Conservation (phyloP, 1,140 invertebrate genomes). For the Drosophila kikkawai region DNA sequence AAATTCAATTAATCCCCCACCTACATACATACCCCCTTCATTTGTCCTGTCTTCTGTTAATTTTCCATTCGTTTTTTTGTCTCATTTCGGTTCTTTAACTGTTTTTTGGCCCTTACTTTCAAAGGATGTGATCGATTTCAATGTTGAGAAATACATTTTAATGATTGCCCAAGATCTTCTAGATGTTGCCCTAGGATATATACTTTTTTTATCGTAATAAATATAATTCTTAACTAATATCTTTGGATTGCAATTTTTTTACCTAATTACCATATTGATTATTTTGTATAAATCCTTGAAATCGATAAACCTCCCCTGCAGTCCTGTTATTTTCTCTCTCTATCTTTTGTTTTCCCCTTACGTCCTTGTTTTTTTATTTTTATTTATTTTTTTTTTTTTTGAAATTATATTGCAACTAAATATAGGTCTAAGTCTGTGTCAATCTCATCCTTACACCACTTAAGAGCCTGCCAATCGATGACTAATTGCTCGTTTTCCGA, state of each 20-base stretch:
- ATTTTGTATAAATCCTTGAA: neutral
- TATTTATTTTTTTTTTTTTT: constrained; percentile 12
- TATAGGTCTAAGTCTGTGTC: constrained; percentile 61
- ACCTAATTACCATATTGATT: neutral
- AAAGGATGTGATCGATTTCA: constrained; percentile 12
- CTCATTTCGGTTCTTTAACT: constrained; percentile 1
- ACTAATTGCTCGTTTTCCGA: constrained; percentile 25
- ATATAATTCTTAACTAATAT: neutral
- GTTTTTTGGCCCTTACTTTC: constrained; percentile 21
- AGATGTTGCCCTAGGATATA: constrained; percentile 2
- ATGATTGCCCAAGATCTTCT: neutral
- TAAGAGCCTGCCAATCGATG: neutral
- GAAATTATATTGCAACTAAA: constrained; percentile 48
- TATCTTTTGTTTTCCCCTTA: constrained; percentile 1
- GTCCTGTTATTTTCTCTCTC: constrained; percentile 6
- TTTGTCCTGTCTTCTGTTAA: constrained; percentile 12
- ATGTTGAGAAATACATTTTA: neutral
- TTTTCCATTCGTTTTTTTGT: constrained; percentile 14
- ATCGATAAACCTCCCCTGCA: constrained; percentile 2
- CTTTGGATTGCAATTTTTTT: neutral
- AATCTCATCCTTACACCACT: constrained; percentile 29
- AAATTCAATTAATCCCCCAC: neutral
- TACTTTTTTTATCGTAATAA: neutral
- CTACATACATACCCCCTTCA: neutral
- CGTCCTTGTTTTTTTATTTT: constrained; percentile 8